phyloP scores from a whole-genome alignment of 2,888 invertebrate species.

The Phortica okadai region DNA sequence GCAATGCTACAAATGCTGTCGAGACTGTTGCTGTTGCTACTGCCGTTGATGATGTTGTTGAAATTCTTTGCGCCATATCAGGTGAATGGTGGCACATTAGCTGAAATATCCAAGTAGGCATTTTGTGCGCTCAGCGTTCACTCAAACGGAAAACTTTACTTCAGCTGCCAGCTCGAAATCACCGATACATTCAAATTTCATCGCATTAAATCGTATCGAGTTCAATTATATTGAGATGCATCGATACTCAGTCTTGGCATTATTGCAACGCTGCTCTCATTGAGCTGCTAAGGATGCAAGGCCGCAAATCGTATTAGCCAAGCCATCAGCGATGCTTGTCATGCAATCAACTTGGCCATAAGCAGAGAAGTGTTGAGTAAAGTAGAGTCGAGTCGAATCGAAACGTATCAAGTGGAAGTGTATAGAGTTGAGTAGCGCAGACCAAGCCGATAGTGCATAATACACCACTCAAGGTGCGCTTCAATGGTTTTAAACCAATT shows the following conservation, averaged over 20 bases:
- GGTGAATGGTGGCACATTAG: conserved; percentile 49
- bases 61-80: conserved; percentile 52
- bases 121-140: conserved; percentile 24
- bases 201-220: conserved; percentile 53
- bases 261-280: background rate
- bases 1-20: conserved; percentile 37
- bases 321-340: conserved; percentile 56
- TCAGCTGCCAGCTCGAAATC: background rate
- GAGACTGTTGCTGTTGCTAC: conserved; percentile 39
- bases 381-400: background rate
- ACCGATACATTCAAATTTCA: conserved; percentile 33
- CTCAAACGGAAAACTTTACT: conserved; percentile 2
- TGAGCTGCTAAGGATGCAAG: conserved; percentile 7
- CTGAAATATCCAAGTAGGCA: conserved; percentile 23
- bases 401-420: background rate
- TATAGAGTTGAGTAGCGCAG: background rate
- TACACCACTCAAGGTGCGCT: conserved; percentile 51
- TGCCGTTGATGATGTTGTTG: conserved; percentile 55
- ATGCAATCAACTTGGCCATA: background rate
- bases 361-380: background rate
- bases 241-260: background rate
- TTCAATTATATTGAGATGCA: conserved; percentile 34
- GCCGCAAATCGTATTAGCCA: conserved; percentile 67
- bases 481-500: conserved; percentile 66
- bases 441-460: background rate